Evolutionary conservation across 2,113 vertebrate species (phyloP).

Genomic region (Pelecanus crispus): DNA sequence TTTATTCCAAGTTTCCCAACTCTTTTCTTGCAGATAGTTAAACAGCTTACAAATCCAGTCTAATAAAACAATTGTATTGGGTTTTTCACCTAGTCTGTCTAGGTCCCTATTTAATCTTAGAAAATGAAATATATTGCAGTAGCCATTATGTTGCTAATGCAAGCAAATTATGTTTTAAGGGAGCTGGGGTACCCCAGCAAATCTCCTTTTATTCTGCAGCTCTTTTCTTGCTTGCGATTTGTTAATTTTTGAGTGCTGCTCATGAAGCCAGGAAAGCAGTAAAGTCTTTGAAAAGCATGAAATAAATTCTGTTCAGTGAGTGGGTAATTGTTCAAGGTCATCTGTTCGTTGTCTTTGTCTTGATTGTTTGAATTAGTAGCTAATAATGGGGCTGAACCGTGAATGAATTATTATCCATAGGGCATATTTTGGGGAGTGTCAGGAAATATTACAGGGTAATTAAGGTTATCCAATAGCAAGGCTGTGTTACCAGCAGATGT

Average conservation of each 20-base stretch:
- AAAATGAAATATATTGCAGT: neutral
- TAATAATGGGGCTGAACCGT: constrained; percentile 74
- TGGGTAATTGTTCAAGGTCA: constrained; percentile 77
- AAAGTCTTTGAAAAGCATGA: constrained; percentile 66
- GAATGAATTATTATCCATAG: constrained; percentile 78
- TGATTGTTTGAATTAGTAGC: constrained; percentile 77
- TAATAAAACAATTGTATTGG: neutral
- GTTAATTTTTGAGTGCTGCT: constrained; percentile 50
- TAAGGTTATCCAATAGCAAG: constrained; percentile 76
- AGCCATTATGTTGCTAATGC: constrained; percentile 12
- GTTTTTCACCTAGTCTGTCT: neutral
- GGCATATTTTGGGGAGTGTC: constrained; percentile 78
- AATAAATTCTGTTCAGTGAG: constrained; percentile 71
- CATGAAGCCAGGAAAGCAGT: constrained; percentile 35
- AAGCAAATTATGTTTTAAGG: neutral
- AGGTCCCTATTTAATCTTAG: neutral
- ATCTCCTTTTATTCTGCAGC: constrained; percentile 7
- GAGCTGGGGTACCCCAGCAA: neutral
- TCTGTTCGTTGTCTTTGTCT: constrained; percentile 73
- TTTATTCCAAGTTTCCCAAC: neutral
- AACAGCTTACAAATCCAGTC: neutral
- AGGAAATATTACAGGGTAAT: constrained; percentile 81
- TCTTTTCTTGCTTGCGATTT: constrained; percentile 23
- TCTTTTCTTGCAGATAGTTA: neutral
- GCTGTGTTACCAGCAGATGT: constrained; percentile 77